phyloP scores from a whole-genome alignment of 1,140 invertebrate genomes.

The Pinna nobilis region DNA sequence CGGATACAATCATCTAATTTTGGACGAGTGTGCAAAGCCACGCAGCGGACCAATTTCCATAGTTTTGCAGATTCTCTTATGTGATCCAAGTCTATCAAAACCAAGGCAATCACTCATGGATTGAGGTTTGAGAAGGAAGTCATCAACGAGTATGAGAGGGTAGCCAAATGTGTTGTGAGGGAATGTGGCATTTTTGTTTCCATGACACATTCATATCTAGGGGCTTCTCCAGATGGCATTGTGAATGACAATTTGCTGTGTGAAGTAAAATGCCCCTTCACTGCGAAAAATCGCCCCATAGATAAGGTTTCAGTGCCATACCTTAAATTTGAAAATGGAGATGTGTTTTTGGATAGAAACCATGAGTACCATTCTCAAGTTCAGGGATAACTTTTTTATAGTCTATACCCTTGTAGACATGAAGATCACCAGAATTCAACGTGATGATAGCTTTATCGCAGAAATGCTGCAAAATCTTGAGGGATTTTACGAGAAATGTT shows the following conservation, averaged over 20 bases:
- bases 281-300: conserved; percentile 28
- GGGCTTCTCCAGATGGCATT: conserved; percentile 45
- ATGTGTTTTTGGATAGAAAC: conserved; percentile 16
- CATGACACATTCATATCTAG: conserved; percentile 30
- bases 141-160: conserved; percentile 15
- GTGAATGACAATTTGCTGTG: conserved; percentile 27
- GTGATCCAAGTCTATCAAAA: not conserved
- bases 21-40: conserved; percentile 50
- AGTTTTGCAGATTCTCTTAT: conserved; percentile 32
- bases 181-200: conserved; percentile 36
- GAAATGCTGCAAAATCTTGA: conserved; percentile 30
- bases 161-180: conserved; percentile 6
- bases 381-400: conserved; percentile 42
- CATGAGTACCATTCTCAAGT: conserved; percentile 46
- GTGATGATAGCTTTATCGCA: conserved; percentile 30
- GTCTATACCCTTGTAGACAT: conserved; percentile 39
- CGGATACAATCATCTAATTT: conserved; percentile 46
- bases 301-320: conserved; percentile 30
- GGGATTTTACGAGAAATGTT: conserved; percentile 27
- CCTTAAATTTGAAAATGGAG: conserved; percentile 15
- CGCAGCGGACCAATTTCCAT: conserved; percentile 30
- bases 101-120: conserved; percentile 36
- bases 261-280: conserved; percentile 49
- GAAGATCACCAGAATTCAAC: conserved; percentile 29
- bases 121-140: conserved; percentile 44